Percentiles rank a stretch among this genome's conserved stretches.
Evolutionary conservation across 2,113 vertebrate genomes (phyloP).

Genomic region (Nestor notabilis): DNA sequence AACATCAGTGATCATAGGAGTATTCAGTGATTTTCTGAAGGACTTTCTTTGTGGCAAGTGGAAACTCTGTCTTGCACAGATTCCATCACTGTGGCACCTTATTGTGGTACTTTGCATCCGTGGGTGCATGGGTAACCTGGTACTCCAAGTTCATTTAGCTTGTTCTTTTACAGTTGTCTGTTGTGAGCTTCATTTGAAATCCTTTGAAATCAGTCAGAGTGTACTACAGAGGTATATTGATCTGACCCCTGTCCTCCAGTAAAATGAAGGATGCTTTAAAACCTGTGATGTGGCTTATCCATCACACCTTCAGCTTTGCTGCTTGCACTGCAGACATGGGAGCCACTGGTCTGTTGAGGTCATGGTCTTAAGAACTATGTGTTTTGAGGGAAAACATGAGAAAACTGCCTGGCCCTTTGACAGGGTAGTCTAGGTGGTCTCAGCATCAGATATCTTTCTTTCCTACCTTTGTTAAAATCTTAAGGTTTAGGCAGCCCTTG

Average conservation of each 20-base stretch:
- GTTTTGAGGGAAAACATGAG: not conserved
- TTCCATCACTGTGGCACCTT: not conserved
- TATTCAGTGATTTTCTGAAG: not conserved
- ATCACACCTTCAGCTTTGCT: not conserved
- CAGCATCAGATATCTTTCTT: not conserved
- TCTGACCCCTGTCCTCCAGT: not conserved
- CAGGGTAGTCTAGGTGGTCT: not conserved
- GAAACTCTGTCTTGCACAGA: not conserved
- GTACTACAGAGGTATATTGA: not conserved
- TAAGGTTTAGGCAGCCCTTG: not conserved
- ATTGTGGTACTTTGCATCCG: not conserved
- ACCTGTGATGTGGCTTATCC: not conserved
- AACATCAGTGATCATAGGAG: not conserved
- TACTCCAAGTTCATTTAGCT: not conserved
- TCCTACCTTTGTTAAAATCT: not conserved
- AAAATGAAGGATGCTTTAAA: not conserved
- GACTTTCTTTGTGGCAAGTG: fast-evolving
- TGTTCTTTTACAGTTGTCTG: not conserved
- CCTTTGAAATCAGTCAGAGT: not conserved
- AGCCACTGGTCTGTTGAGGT: not conserved
- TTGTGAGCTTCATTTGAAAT: not conserved
- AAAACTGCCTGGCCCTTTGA: not conserved
- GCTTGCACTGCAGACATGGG: fast-evolving
- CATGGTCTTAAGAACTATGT: not conserved
- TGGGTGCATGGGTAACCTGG: not conserved